Conservation (phyloP, 2,113 vertebrate genomes). For the Poecilia latipinna region DNA sequence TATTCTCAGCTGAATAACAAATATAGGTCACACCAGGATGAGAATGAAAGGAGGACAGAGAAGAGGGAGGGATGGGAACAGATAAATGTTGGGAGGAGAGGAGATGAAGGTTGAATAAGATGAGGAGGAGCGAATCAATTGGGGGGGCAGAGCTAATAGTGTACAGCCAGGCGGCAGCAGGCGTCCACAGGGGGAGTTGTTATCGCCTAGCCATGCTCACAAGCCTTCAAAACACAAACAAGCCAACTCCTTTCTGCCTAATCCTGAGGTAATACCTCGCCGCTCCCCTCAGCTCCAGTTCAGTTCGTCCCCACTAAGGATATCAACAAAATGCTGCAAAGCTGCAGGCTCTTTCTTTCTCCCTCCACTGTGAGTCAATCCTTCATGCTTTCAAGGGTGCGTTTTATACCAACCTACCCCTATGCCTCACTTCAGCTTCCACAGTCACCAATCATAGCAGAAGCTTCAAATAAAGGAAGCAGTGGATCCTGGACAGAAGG, state of each 20-base stretch:
- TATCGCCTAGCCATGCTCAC: conserved; percentile 64
- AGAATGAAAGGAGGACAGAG: conserved; percentile 29
- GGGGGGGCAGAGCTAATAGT: conserved; percentile 51
- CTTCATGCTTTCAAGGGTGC: conserved; percentile 61
- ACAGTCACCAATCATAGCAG: conserved; percentile 33
- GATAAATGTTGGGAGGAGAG: conserved; percentile 50
- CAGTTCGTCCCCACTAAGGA: conserved; percentile 39
- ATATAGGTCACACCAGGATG: conserved; percentile 69
- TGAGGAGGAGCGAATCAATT: conserved; percentile 44
- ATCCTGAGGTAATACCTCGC: conserved; percentile 53
- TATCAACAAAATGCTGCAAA: conserved; percentile 48
- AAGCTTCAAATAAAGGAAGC: conserved; percentile 6
- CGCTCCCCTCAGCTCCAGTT: conserved; percentile 45
- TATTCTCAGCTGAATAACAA: conserved; percentile 59
- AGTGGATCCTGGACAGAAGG: not conserved
- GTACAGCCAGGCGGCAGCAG: conserved; percentile 40
- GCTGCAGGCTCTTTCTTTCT: conserved; percentile 48
- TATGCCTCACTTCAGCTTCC: conserved; percentile 21
- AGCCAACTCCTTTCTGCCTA: conserved; percentile 57
- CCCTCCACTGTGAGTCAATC: conserved; percentile 31
- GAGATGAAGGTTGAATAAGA: conserved; percentile 67
- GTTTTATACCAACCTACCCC: conserved; percentile 32
- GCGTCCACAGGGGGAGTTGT: conserved; percentile 66
- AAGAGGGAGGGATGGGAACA: conserved; percentile 22
- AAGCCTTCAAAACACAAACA: conserved; percentile 64